Evolutionary conservation across 2,797 vertebrate genomes (phyloP), one percentile per base, ranked within the genome.

Genomic region (Syndactyla subalaris): DNA sequence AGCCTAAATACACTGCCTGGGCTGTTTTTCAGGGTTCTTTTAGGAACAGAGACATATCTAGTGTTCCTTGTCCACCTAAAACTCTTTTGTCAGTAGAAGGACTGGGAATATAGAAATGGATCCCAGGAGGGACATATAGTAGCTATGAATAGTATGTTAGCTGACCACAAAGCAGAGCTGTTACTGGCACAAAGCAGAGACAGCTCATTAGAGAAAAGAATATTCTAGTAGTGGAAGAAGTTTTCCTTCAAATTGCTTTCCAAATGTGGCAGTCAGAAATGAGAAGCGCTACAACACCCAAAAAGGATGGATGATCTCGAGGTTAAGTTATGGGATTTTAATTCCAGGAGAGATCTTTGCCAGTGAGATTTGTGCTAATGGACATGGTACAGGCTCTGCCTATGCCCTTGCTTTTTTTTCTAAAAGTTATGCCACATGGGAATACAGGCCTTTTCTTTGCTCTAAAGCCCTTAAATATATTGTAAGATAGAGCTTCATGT

Each of bases 171-270:
- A 91, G 61, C 80, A 89, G 88, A 96, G 92, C 74, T 95, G 90
- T 95, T 95, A 75, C 88, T 95, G 92, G 95, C 90, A 90, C 74
- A 75, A 95, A 95, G 59, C 93, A 95, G 94, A 89, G 85, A 92
- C 85, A 92, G 91, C 55, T 96, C 83, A 87, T 95, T 94, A 95
- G 57, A 92, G 77, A 87, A 93, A 89, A 95, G 16, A 87, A 58
- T 92, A 95, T 73, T 83, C 55, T 65, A 78, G 55, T 48, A 88
- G 80, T 86, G 80, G 75, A 94, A 97, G 85, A 87, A 71, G 30
- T 59, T 94, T 90, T 89, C 8, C 48, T 93, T 77, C 87, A 95
- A 93, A 95, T 82, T 93, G 68, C 34, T 94, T 95, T 95, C 91
- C 72, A 94, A 96, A 95, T 91, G 91, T 89, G 81, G 88, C 65